phyloP scores from a whole-genome alignment of 2,888 invertebrate species.

The Rhamphomyia laevipes region DNA sequence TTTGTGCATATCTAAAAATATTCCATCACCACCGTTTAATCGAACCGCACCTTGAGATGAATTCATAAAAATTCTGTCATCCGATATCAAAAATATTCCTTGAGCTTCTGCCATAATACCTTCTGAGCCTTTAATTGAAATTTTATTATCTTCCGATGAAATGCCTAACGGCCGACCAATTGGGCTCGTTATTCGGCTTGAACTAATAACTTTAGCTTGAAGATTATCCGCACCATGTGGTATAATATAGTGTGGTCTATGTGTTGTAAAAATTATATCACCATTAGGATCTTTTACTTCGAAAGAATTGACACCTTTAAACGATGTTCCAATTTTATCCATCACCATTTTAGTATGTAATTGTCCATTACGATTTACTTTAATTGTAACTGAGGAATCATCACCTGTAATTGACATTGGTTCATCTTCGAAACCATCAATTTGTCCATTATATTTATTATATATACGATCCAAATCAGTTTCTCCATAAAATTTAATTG shows the following conservation, averaged over 20 bases:
- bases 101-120: constrained; percentile 63
- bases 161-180: constrained; percentile 53
- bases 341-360: constrained; percentile 41
- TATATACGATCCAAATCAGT: constrained; percentile 68
- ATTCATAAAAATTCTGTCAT: constrained; percentile 65
- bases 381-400: constrained; percentile 29
- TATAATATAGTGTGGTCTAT: constrained; percentile 57
- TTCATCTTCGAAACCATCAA: constrained; percentile 47
- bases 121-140: constrained; percentile 66
- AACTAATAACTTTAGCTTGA: constrained; percentile 53
- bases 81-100: constrained; percentile 61
- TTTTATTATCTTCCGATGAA: constrained; percentile 50
- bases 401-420: constrained; percentile 40
- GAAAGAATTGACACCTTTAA: constrained; percentile 57
- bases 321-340: constrained; percentile 52
- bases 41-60: constrained; percentile 68
- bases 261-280: constrained; percentile 60
- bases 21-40: constrained; percentile 55
- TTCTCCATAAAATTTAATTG: constrained; percentile 66
- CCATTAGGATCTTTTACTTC: constrained; percentile 57
- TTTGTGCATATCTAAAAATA: constrained; percentile 57
- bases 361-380: constrained; percentile 37
- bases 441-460: constrained; percentile 52
- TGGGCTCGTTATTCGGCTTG: constrained; percentile 62
- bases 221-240: constrained; percentile 54